Base-by-base conservation (phyloP, 2,888 invertebrate genomes). In the Phlogophora meticulosa region DNA sequence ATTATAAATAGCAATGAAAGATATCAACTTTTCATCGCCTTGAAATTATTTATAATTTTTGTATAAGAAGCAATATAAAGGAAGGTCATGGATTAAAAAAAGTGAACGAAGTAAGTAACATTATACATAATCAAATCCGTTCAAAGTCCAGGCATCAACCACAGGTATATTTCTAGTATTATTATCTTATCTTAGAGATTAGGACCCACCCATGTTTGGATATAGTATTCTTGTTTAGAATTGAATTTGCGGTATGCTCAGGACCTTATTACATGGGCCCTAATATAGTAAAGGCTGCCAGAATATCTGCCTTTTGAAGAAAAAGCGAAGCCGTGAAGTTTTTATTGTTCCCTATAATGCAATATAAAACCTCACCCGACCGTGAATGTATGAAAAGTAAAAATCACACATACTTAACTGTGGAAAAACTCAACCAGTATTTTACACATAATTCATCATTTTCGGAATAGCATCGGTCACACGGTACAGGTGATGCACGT, bases 21-120 rank as follows among this genome's bases (percentile, higher is more conserved):
- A 61, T 24, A 66, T 17, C 4, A 65, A 65, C 15, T 40, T 51
- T 53, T 15, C 22, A 24, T 20, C 7, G 11, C 20, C 46, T 69
- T 53, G 22, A 1, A 42, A 24, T 48, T 48, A 45, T 38, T 20
- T 52, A 15, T 15, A 43, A 13, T 11, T 32, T 40, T 28, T 40
- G 15, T 7, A 17, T 20, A 42, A 17, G 17, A 17, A 20, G 42
- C 17, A 17, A 43, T 3, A 43, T 3, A 17, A 32, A 24, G 13
- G 0, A 15, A 22, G 7, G 4, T 43, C 7, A 1, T 24, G 32
- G 1, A 64, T 32, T 46, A n/a, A 7, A 43, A 45, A 2, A 45
- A 24, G 24, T 24, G 5, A 28, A 28, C 28, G 22, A 13, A 17
- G 22, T 20, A 34, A 7, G 15, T 45, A 20, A 20, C 15, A 32